phyloP scores from a whole-genome alignment of 2,113 vertebrate species.

The Aix galericulata region DNA sequence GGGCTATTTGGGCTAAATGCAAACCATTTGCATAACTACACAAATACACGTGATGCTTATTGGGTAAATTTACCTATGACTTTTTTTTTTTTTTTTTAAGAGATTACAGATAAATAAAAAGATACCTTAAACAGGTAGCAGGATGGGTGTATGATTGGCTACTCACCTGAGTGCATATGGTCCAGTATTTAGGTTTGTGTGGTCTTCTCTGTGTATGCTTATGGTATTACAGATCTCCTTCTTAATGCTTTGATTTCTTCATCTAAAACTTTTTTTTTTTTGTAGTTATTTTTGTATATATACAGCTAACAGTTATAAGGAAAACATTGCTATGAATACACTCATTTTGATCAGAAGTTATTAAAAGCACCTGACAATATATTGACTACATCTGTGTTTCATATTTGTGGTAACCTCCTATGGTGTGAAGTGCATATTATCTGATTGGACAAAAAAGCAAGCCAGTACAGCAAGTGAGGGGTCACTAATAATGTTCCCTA shows the following conservation, averaged over 20 bases:
- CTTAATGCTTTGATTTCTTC: not conserved
- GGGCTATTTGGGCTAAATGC: not conserved
- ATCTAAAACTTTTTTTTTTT: not conserved
- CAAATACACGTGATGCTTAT: not conserved
- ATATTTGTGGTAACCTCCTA: not conserved
- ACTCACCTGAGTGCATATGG: not conserved
- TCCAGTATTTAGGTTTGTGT: not conserved
- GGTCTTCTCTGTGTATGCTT: not conserved
- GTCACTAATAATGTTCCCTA: not conserved
- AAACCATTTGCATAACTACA: not conserved
- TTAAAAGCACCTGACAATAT: not conserved
- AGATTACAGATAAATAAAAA: not conserved
- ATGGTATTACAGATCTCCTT: not conserved
- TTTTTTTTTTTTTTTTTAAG: not conserved
- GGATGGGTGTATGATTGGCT: not conserved
- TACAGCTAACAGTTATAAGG: not conserved
- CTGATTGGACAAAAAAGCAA: not conserved
- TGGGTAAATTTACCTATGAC: not conserved
- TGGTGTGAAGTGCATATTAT: not conserved
- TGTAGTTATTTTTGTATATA: not conserved
- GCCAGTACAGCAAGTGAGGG: not conserved
- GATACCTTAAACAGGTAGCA: not conserved
- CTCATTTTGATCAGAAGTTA: conserved; percentile 4
- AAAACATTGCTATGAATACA: not conserved
- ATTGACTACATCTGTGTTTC: conserved; percentile 12